Evolutionary conservation across 2,888 invertebrate species (phyloP), one percentile per base, ranked within the genome.

Genomic region (Tuberolachnus salignus): DNA sequence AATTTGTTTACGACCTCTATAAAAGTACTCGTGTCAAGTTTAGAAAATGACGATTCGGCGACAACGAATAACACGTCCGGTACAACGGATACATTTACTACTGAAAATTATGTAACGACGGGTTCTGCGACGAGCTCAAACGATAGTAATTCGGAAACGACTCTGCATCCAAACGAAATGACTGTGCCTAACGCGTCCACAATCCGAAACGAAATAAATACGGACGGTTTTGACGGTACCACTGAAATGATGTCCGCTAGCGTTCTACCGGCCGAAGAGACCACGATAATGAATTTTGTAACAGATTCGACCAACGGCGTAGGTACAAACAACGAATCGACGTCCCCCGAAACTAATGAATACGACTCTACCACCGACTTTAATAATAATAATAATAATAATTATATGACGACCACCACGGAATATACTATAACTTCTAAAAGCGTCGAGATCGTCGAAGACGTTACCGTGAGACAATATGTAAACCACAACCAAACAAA

Each of bases 391-490:
- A 4, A 59, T 10, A 66, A 42, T 49, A 61, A 13, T 10, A 34
- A 34, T 34, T 34, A 34, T 34, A 34, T 34, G 44, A n/a, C n/a
- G 1, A 78, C 75, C n/a, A 78, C 75, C 2, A 59, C 75, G 19
- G 75, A 78, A 13, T 78, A 78, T 16, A 78, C 67, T 3, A 57
- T 78, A 19, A 78, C 75, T 4, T 78, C 75, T 49, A 78, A 78
- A 19, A 67, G 4, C 6, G 16, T 78, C 16, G 75, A 46, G 6
- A 21, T 78, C 19, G 67, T 59, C 57, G 67, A 67, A 21, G 57
- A 23, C 3, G 59, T 67, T 16, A 0, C 8, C 34, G 59, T 16
- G 46, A 49, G n/a, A 1, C 6, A 21, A 44, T 23, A 49, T 14
- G 9, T 1, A 13, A 16, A 75, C 44, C 23, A 23, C 23, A 19